A percentile compares a stretch with the other conserved stretches of the same genome.
phyloP scores from a whole-genome alignment of 2,113 vertebrate genomes.

The Trematomus loennbergii region DNA sequence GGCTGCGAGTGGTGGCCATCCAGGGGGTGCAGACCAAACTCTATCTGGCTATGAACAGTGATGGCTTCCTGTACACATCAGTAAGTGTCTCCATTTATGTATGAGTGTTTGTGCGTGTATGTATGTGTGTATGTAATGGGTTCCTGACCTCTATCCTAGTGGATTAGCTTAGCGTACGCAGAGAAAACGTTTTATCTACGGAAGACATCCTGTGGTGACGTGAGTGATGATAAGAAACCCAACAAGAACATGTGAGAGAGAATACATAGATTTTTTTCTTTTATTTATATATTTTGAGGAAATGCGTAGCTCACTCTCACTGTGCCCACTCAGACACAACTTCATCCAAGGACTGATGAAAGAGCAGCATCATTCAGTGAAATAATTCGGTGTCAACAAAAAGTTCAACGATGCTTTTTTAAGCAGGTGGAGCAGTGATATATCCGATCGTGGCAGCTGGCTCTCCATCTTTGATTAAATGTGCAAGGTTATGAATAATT shows the following conservation, averaged over 20 bases:
- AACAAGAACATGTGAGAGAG: not conserved
- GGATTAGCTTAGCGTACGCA: conserved; percentile 28
- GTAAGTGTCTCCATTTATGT: conserved; percentile 84
- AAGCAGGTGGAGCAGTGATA: conserved; percentile 32
- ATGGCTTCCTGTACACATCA: conserved; percentile 97
- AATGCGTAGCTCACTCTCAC: not conserved
- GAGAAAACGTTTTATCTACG: conserved; percentile 29
- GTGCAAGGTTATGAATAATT: conserved; percentile 75
- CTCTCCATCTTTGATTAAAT: conserved; percentile 66
- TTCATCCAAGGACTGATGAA: conserved; percentile 3
- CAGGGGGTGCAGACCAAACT: conserved; percentile 98
- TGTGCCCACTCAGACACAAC: not conserved
- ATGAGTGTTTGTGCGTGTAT: not conserved
- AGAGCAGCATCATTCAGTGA: conserved; percentile 30
- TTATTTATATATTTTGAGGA: not conserved
- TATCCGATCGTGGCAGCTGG: conserved; percentile 55
- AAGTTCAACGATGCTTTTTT: conserved; percentile 48
- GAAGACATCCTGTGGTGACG: conserved; percentile 64
- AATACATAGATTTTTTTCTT: not conserved
- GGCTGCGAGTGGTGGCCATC: conserved; percentile 98
- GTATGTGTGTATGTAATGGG: not conserved
- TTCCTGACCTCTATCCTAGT: not conserved
- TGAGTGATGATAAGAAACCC: not conserved
- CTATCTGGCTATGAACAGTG: conserved; percentile 99
- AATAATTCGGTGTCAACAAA: conserved; percentile 46